These are phyloP conservation scores for Smutsia gigantea DNA, from an alignment of 2,797 vertebrate species.

Conservation along the genomic window DNA sequence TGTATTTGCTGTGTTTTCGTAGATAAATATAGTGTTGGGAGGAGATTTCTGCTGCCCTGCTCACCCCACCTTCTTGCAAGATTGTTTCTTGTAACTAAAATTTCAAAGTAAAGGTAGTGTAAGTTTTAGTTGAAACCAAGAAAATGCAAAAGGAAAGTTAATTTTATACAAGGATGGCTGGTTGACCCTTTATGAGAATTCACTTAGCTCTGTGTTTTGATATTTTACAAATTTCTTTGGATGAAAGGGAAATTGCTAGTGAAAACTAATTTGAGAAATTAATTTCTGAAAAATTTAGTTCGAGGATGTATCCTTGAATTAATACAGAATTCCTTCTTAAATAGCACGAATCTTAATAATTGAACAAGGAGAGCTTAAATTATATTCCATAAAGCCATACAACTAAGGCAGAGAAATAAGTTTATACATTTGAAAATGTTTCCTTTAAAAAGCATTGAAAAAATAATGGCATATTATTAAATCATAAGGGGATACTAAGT, in stretches of 20 bases:
- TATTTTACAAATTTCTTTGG: background rate
- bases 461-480: background rate
- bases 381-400: background rate
- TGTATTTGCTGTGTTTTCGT: too few species aligned
- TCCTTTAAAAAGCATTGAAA: constrained; percentile 19
- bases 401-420: background rate
- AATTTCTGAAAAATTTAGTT: background rate
- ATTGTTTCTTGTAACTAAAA: background rate
- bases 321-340: background rate
- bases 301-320: background rate
- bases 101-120: background rate
- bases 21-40: too few species aligned
- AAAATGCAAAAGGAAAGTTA: constrained; percentile 18
- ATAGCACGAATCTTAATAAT: background rate
- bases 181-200: background rate
- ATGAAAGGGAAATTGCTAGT: background rate
- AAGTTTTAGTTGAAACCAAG: background rate
- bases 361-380: background rate
- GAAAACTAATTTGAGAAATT: background rate
- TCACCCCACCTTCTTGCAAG: too few species aligned
- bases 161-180: background rate
- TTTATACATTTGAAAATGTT: background rate
- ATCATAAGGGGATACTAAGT: background rate
- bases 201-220: background rate
- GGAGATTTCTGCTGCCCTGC: too few species aligned